phyloP scores from a whole-genome alignment of 2,888 invertebrate genomes.

The Nasonovia ribisnigri region DNA sequence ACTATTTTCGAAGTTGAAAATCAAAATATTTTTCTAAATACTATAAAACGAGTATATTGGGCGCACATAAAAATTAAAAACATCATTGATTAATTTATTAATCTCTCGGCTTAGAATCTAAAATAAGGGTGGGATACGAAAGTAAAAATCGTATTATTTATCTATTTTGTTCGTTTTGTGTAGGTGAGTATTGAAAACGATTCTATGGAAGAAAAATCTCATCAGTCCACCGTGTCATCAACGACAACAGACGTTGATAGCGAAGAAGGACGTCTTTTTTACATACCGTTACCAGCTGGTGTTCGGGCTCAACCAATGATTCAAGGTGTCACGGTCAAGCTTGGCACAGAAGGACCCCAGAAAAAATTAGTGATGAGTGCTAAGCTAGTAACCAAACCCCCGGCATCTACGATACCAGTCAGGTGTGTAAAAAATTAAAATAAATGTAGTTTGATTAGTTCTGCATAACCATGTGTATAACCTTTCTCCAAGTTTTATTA shows the following conservation, averaged over 20 bases:
- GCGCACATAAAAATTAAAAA: neutral
- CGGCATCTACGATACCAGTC: constrained; percentile 63
- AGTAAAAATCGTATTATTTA: neutral
- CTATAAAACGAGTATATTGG: no score
- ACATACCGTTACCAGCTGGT: constrained; percentile 75
- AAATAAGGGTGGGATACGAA: neutral
- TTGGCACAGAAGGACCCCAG: constrained; percentile 77
- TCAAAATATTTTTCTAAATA: neutral
- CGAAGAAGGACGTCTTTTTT: constrained; percentile 74
- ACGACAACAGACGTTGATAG: constrained; percentile 60
- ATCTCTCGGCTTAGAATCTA: neutral
- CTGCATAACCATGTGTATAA: neutral
- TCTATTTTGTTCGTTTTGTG: neutral
- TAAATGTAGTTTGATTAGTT: neutral
- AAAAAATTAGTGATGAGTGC: constrained; percentile 77
- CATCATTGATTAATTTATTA: neutral
- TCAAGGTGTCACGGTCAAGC: constrained; percentile 77
- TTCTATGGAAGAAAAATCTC: constrained; percentile 69
- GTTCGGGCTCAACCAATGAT: constrained; percentile 69
- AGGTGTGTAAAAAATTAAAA: constrained; percentile 38
- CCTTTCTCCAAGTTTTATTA: neutral
- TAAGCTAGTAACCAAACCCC: constrained; percentile 76
- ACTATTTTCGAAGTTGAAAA: neutral
- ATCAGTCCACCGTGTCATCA: constrained; percentile 55
- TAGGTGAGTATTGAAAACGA: constrained; percentile 69